Base-by-base conservation (phyloP, 2,888 invertebrate species). In the Nymphalis polychloros region DNA sequence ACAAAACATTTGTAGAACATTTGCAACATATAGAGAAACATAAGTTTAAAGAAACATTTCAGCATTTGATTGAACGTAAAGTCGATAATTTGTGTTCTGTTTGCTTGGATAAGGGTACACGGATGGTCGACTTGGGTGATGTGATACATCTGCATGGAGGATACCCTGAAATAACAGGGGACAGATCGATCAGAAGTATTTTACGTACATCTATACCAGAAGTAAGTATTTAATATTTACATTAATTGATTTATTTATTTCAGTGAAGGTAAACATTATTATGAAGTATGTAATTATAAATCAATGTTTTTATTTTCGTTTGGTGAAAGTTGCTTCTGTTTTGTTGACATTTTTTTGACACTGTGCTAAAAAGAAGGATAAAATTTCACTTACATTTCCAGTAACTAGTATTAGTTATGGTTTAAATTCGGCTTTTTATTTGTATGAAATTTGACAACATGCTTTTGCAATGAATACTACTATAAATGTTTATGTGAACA, bases 11-110 rank as follows among this genome's bases (percentile, higher is more conserved):
- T 13, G 76, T 78, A 2, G 62, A 78, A 23, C 87, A 88, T 75
- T 76, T 90, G 27, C 86, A 86, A 49, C 92, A 92, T 75, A 74
- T 88, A 20, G 92, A 92, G 57, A 92, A 90, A 70, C 92, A 92
- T 73, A 88, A 87, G 63, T 92, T 92, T 67, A 85, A 86, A 73
- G 80, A 67, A 17, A 75, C 86, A 0, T 77, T 92, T 71, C 76
- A 86, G 27, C 82, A 86, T 78, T 69, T 92, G 5, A 70, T 91
- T 31, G 79, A 85, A 20, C 79, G 79, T 50, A 85, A 83, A 67
- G 85, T 84, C 73, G 81, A 89, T 67, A 77, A 76, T 41, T 67
- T 92, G 2, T 92, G 92, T 76, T 72, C 84, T 0, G 73, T 92
- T 8, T 92, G 92, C 68, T 76, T 89, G 6, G 82, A 84, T n/a